These are phyloP conservation scores for Epizoanthus scotinus DNA, from an alignment of 92 coral and sea anemone genomes.

Conservation along the genomic window DNA sequence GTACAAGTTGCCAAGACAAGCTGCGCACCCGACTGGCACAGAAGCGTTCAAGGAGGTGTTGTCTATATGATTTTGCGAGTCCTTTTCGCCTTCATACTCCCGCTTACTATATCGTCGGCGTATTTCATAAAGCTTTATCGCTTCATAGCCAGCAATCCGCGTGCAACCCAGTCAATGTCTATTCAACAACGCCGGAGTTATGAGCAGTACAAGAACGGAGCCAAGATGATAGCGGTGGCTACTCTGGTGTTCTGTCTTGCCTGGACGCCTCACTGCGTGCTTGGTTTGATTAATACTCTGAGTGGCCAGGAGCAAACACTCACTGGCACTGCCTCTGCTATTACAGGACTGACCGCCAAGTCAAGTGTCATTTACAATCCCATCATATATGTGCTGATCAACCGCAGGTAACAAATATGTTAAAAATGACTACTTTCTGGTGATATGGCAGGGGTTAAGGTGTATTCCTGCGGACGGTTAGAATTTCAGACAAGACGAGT, in stretches of 20 bases:
- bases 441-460: too few relatives aligned
- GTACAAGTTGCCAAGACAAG: constrained; percentile 53
- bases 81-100: constrained; percentile 54
- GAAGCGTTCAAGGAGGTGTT: constrained; percentile 32
- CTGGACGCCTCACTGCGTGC: constrained; percentile 66
- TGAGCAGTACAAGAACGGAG: constrained; percentile 30
- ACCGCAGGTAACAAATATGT: constrained; percentile 58
- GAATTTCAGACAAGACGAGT: too few relatives aligned
- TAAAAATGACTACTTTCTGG: too few relatives aligned
- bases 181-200: constrained; percentile 40
- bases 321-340: constrained; percentile 21
- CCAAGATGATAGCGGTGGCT: constrained; percentile 46
- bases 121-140: constrained; percentile 49
- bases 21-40: constrained; percentile 71
- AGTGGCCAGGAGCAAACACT: constrained; percentile 42
- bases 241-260: constrained; percentile 40
- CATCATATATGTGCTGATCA: constrained; percentile 52
- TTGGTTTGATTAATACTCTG: constrained; percentile 48
- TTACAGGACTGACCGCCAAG: constrained; percentile 65
- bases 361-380: constrained; percentile 72
- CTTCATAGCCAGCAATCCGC: constrained; percentile 16
- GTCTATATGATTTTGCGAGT: constrained; percentile 49
- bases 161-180: constrained; percentile 29
- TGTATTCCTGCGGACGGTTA: too few relatives aligned
- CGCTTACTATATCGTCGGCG: constrained; percentile 47